Conservation (phyloP, 2,797 vertebrate species). For the Loriculus beryllinus region DNA sequence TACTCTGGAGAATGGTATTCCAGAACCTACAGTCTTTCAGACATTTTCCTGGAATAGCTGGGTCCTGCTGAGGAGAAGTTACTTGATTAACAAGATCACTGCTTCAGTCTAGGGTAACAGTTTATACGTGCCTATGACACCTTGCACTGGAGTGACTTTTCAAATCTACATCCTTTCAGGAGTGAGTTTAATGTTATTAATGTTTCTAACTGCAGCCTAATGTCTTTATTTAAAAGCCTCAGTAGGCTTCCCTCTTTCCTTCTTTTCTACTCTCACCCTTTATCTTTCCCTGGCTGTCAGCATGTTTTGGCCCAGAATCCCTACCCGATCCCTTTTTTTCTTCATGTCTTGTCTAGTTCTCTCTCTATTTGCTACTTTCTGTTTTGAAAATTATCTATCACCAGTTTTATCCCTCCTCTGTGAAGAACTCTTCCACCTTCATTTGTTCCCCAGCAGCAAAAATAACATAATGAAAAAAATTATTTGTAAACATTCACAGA, state of each 20-base stretch:
- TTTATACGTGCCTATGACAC: neutral
- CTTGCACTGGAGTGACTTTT: neutral
- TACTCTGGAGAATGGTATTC: neutral
- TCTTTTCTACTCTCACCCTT: neutral
- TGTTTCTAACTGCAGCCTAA: neutral
- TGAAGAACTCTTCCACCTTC: neutral
- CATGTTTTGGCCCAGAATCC: neutral
- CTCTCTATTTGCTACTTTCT: neutral
- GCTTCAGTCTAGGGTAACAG: neutral
- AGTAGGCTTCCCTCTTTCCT: neutral
- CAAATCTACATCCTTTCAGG: neutral
- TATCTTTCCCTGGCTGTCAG: neutral
- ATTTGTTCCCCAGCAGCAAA: neutral
- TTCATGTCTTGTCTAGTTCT: neutral
- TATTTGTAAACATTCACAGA: neutral
- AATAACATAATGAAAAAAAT: neutral
- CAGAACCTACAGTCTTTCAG: neutral
- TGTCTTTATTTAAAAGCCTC: neutral
- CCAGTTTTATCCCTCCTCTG: neutral
- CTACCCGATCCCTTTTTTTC: rapidly evolving
- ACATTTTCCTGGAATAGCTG: neutral
- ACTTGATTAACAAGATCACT: neutral
- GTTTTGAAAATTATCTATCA: neutral
- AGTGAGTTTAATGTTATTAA: neutral
- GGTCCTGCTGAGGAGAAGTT: neutral